These are phyloP conservation scores for Priocnemis perturbator DNA, from an alignment of 2,888 invertebrate species.

Conservation along the genomic window DNA sequence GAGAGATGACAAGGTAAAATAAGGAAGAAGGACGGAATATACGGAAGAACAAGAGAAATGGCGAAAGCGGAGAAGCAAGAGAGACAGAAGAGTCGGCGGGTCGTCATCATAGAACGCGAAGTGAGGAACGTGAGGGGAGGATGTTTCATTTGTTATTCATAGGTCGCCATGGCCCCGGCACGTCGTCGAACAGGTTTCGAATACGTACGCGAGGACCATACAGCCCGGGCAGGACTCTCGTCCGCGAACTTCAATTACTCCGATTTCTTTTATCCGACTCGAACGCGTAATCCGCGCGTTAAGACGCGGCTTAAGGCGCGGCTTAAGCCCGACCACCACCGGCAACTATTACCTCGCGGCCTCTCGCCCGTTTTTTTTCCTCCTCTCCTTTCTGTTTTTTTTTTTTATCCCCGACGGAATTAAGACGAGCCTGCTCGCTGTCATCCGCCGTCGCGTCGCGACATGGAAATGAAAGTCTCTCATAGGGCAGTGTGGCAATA, in stretches of 20 bases:
- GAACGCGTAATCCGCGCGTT: slow-evolving; percentile 6
- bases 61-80: not conserved
- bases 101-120: not conserved
- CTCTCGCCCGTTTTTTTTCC: too few species aligned
- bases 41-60: not conserved
- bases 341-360: too few species aligned
- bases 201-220: slow-evolving; percentile 34
- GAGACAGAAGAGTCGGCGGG: not conserved
- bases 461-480: too few species aligned
- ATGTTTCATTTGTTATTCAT: slow-evolving; percentile 55
- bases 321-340: too few species aligned
- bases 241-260: slow-evolving; percentile 41
- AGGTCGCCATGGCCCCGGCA: slow-evolving; percentile 47
- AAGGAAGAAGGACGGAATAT: too few species aligned
- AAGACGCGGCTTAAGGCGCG: not conserved
- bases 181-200: slow-evolving; percentile 49
- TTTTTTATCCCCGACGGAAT: too few species aligned
- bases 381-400: too few species aligned
- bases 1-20: not conserved
- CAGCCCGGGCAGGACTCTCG: slow-evolving; percentile 16
- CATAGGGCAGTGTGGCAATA: too few species aligned
- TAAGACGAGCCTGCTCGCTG: too few species aligned
- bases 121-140: not conserved
- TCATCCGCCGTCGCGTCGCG: too few species aligned
- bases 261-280: slow-evolving; percentile 34